phyloP scores from a whole-genome alignment of 2,888 invertebrate genomes.

The Cheilosia grossa region DNA sequence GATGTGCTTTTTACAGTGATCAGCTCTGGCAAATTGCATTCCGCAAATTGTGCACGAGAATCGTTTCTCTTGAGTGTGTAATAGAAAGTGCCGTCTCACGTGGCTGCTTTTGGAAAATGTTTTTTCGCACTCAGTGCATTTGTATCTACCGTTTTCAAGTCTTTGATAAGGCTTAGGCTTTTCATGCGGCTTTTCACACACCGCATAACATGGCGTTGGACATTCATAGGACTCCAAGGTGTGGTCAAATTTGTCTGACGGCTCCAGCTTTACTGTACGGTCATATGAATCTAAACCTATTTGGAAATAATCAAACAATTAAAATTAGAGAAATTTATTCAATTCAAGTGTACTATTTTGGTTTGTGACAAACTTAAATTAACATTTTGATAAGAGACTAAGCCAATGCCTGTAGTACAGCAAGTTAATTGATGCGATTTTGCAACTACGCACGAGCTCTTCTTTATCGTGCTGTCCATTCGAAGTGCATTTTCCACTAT shows the following conservation, averaged over 20 bases:
- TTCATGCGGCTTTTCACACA: no score
- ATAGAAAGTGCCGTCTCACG: slow-evolving; percentile 26
- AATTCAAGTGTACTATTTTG: neutral
- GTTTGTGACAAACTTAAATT: neutral
- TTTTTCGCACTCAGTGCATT: slow-evolving; percentile 28
- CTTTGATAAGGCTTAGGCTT: neutral
- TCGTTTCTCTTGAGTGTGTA: slow-evolving; percentile 34
- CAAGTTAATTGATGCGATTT: no score
- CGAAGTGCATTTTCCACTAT: no score
- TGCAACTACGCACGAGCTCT: no score
- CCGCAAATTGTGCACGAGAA: slow-evolving; percentile 12
- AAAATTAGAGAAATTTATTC: neutral
- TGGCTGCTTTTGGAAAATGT: slow-evolving; percentile 18
- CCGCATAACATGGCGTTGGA: neutral
- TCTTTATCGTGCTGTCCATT: no score
- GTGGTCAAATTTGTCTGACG: neutral
- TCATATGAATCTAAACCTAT: neutral
- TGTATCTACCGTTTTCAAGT: neutral
- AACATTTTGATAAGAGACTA: neutral
- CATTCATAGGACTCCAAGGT: neutral
- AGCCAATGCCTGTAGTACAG: no score
- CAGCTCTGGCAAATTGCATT: slow-evolving; percentile 18
- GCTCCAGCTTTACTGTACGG: neutral
- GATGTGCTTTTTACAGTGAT: neutral
- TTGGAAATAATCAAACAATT: neutral